phyloP scores from a whole-genome alignment of 2,797 vertebrate genomes.

The Chiloscyllium punctatum region DNA sequence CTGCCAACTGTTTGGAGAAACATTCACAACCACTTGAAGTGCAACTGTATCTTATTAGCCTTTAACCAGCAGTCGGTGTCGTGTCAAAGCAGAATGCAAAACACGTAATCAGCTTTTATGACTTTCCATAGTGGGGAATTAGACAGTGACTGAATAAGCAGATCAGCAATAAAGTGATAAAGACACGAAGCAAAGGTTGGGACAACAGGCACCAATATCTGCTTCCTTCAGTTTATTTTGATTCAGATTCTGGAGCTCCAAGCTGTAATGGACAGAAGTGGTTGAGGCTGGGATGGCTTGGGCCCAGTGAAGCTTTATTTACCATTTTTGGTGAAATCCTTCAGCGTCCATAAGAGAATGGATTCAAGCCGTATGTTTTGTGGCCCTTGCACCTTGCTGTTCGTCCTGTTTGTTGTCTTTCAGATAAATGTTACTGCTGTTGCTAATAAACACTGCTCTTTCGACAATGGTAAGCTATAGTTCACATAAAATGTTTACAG shows the following conservation, averaged over 20 bases:
- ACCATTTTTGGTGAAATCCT: not conserved
- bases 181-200: not conserved
- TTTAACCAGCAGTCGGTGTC: not conserved
- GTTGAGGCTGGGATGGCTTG: not conserved
- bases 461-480: not conserved
- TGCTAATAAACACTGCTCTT: accelerated
- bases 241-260: not conserved
- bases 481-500: not conserved
- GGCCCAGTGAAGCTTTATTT: not conserved
- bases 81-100: not conserved
- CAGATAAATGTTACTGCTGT: not conserved
- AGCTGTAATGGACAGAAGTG: not conserved
- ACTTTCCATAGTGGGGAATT: not conserved
- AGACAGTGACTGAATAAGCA: not conserved
- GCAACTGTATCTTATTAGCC: not conserved
- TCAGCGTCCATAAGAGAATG: not conserved
- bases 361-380: not conserved
- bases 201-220: not conserved
- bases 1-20: not conserved
- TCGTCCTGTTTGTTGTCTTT: not conserved
- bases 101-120: not conserved
- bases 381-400: not conserved
- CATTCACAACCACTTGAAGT: not conserved
- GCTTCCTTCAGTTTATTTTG: not conserved
- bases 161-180: not conserved